These are phyloP conservation scores for Pituophis catenifer DNA, from an alignment of 2,113 vertebrate genomes.

Conservation along the genomic window DNA sequence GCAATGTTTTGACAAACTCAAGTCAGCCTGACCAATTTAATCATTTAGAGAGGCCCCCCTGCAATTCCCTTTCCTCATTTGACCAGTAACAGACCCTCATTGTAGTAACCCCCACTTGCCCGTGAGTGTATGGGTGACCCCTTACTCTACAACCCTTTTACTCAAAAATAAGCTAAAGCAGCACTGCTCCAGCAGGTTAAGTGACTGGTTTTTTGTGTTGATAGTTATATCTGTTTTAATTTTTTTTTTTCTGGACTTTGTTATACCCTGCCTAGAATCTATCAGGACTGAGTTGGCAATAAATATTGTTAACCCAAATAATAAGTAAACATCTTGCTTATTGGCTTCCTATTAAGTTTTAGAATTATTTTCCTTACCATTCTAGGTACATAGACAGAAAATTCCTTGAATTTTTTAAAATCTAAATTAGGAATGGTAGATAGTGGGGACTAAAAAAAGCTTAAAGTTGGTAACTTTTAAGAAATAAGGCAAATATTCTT, in stretches of 20 bases:
- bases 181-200: not conserved
- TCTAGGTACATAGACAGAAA: conserved; percentile 37
- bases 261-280: not conserved
- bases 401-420: conserved; percentile 35
- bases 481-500: conserved; percentile 39
- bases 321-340: not conserved
- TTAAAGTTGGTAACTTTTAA: conserved; percentile 55
- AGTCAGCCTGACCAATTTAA: not conserved
- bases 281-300: not conserved
- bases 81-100: not conserved
- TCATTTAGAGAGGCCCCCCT: not conserved
- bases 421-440: conserved; percentile 41
- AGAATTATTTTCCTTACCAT: conserved; percentile 45
- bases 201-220: not conserved
- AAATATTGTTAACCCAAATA: not conserved
- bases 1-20: not conserved
- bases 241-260: not conserved
- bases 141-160: not conserved
- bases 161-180: not conserved
- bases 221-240: not conserved
- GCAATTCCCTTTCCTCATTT: not conserved
- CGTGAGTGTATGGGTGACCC: not conserved
- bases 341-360: not conserved
- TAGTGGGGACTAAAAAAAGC: conserved; percentile 59
- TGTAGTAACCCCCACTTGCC: not conserved